Conservation (phyloP, 2,113 vertebrate genomes). For the Orycteropus afer region DNA sequence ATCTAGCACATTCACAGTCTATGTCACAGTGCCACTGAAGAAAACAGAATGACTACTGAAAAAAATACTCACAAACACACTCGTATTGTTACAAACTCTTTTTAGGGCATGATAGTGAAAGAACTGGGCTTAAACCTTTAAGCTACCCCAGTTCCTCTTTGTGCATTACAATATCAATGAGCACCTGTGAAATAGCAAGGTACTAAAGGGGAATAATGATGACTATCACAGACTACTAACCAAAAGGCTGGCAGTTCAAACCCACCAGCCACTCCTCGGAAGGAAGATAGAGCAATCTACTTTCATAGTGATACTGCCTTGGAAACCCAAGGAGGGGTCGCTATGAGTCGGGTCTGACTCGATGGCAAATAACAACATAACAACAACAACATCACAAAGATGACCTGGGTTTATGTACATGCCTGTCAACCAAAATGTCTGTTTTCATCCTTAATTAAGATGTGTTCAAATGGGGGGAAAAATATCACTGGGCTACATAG, state of each 20-base stretch:
- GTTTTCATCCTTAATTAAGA: neutral
- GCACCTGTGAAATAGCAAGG: neutral
- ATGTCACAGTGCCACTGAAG: neutral
- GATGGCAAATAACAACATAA: too few relatives aligned
- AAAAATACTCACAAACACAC: neutral
- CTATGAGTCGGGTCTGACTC: too few relatives aligned
- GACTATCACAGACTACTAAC: neutral
- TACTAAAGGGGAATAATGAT: neutral
- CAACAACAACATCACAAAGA: neutral
- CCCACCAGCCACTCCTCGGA: too few relatives aligned
- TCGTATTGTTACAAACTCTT: neutral
- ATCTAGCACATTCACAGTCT: neutral
- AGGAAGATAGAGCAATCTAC: too few relatives aligned
- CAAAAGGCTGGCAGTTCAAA: too few relatives aligned
- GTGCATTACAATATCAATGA: neutral
- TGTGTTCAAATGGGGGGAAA: conserved; percentile 19
- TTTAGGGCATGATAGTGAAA: neutral
- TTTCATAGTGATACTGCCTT: too few relatives aligned
- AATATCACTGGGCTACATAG: neutral
- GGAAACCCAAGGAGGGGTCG: too few relatives aligned
- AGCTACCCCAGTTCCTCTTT: neutral
- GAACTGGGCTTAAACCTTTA: neutral
- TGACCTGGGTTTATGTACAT: neutral
- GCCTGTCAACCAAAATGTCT: neutral
- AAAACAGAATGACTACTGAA: neutral